phyloP scores from a whole-genome alignment of 2,888 invertebrate genomes.

The Deilephila elpenor region DNA sequence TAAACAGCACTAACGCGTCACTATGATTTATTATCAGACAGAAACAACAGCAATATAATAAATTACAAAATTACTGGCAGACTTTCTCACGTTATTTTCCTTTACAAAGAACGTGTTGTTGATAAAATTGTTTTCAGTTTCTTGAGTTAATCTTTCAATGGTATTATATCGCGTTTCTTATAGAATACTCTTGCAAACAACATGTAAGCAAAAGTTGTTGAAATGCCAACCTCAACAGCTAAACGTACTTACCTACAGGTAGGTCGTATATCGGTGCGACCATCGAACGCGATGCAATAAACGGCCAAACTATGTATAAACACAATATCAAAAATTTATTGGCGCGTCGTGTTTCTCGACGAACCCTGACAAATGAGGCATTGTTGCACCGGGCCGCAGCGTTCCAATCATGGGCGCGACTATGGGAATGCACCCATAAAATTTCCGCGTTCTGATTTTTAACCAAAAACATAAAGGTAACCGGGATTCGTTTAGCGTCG shows the following conservation, averaged over 20 bases:
- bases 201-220: background rate
- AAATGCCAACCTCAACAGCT: background rate
- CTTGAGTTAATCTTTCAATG: background rate
- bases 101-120: background rate
- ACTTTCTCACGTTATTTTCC: conserved; percentile 17
- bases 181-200: background rate
- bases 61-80: background rate
- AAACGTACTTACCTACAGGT: background rate
- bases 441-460: conserved; percentile 73
- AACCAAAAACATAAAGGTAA: conserved; percentile 60
- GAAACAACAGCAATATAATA: conserved; percentile 9
- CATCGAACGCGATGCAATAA: conserved; percentile 46
- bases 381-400: conserved; percentile 60
- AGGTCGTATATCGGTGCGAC: conserved; percentile 32
- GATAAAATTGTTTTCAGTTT: background rate
- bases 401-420: conserved; percentile 55
- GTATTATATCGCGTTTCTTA: background rate
- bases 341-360: conserved; percentile 65
- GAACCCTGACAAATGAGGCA: conserved; percentile 79
- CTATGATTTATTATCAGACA: conserved; percentile 14
- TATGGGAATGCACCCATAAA: conserved; percentile 75
- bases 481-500: conserved; percentile 52
- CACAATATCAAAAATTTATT: conserved; percentile 38
- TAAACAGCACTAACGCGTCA: background rate
- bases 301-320: conserved; percentile 41